Conservation (phyloP, 2,888 invertebrate species). For the Diarsia rubi region DNA sequence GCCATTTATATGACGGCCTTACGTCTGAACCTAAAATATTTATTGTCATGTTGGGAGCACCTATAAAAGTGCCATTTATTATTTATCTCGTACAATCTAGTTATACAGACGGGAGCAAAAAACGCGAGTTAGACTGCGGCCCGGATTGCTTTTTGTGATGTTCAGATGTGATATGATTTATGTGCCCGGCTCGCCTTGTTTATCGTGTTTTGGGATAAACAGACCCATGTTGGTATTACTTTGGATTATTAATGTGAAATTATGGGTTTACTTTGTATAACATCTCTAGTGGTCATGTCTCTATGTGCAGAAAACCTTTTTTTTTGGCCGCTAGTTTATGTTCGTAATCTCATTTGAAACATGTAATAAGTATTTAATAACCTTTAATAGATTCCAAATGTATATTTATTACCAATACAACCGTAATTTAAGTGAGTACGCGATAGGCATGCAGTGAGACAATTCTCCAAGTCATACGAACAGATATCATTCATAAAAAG, state of each 20-base stretch:
- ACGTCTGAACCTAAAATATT: constrained; percentile 62
- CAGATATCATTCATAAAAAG: constrained; percentile 54
- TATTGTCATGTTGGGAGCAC: constrained; percentile 59
- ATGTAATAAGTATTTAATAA: background rate
- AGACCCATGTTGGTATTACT: constrained; percentile 15
- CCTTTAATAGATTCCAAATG: constrained; percentile 26
- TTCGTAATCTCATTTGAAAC: constrained; percentile 12
- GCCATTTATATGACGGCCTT: constrained; percentile 46
- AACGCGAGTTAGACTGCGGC: constrained; percentile 44
- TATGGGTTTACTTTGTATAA: constrained; percentile 6
- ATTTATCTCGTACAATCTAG: constrained; percentile 59
- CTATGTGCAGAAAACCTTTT: background rate
- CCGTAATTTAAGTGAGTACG: constrained; percentile 40
- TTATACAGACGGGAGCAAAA: constrained; percentile 52
- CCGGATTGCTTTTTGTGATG: constrained; percentile 57
- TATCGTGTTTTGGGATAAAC: constrained; percentile 43
- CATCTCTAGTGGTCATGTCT: constrained; percentile 1
- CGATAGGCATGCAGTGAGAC: constrained; percentile 34
- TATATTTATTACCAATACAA: constrained; percentile 38
- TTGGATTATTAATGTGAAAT: constrained; percentile 35
- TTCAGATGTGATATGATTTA: constrained; percentile 59
- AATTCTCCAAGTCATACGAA: constrained; percentile 30
- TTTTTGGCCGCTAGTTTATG: background rate
- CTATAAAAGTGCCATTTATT: constrained; percentile 64
- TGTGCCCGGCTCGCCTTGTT: constrained; percentile 46